These are phyloP conservation scores for Cheilosia soror DNA, from an alignment of 2,888 invertebrate genomes.

Conservation along the genomic window DNA sequence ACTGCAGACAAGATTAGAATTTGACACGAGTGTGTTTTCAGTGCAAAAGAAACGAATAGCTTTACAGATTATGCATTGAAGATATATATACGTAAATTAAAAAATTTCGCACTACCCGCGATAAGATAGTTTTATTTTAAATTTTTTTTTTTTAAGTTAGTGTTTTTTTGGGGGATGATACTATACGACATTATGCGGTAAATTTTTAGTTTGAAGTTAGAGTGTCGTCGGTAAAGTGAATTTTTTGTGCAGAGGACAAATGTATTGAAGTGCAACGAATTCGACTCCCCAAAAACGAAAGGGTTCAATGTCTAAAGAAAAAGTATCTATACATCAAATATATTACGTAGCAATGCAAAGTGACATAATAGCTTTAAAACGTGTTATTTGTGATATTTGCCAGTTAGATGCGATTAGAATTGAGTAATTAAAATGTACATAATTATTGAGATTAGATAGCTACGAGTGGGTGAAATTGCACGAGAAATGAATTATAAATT, in stretches of 20 bases:
- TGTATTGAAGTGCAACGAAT: background rate
- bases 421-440: background rate
- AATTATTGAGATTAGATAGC: constrained; percentile 16
- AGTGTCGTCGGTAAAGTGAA: background rate
- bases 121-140: constrained; percentile 52
- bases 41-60: constrained; percentile 21
- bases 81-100: constrained; percentile 12
- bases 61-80: constrained; percentile 25
- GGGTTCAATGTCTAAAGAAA: background rate
- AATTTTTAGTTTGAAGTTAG: background rate
- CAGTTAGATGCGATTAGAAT: constrained; percentile 6
- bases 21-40: constrained; percentile 11
- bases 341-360: background rate
- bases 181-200: background rate
- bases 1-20: constrained; percentile 44
- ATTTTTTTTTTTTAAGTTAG: background rate
- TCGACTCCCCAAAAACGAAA: background rate
- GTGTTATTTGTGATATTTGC: background rate
- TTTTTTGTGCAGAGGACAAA: background rate
- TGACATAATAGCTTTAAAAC: background rate
- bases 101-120: constrained; percentile 28
- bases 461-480: background rate
- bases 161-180: background rate
- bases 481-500: background rate
- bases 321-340: background rate